These are phyloP conservation scores for Huso huso DNA, from an alignment of 2,797 vertebrate genomes.

Conservation along the genomic window DNA sequence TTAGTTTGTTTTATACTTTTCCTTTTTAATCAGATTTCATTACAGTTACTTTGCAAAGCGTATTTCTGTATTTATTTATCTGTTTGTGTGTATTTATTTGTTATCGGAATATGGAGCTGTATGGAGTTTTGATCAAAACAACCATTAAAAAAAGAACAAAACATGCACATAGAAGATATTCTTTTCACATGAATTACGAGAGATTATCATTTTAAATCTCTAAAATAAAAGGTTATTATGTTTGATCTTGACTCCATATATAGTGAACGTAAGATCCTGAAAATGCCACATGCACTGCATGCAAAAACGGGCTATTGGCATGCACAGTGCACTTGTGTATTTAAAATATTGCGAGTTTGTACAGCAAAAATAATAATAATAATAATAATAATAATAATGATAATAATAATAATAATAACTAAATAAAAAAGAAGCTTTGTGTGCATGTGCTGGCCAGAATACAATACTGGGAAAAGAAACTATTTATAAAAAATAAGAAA, in stretches of 20 bases:
- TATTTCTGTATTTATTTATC: neutral
- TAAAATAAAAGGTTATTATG: constrained; percentile 6
- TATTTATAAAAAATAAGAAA: constrained; percentile 62
- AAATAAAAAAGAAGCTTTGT: constrained; percentile 49
- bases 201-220: neutral
- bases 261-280: constrained; percentile 26
- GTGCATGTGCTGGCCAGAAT: constrained; percentile 84
- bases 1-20: constrained; percentile 6
- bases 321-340: constrained; percentile 47
- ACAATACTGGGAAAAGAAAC: constrained; percentile 62
- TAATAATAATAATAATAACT: constrained; percentile 5
- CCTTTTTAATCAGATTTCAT: neutral
- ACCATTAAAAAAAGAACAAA: no score
- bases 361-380: constrained; percentile 43
- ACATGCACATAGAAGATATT: no score
- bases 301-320: constrained; percentile 35
- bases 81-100: constrained; percentile 38
- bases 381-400: constrained; percentile 34
- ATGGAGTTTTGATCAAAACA: constrained; percentile 30
- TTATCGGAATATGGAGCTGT: neutral
- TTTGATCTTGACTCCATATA: constrained; percentile 39
- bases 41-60: neutral
- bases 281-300: constrained; percentile 44
- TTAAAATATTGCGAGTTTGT: constrained; percentile 55
- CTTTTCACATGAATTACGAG: neutral